Evolutionary conservation across 2,113 vertebrate genomes (phyloP).

Genomic region (Lamprologus sp.): DNA sequence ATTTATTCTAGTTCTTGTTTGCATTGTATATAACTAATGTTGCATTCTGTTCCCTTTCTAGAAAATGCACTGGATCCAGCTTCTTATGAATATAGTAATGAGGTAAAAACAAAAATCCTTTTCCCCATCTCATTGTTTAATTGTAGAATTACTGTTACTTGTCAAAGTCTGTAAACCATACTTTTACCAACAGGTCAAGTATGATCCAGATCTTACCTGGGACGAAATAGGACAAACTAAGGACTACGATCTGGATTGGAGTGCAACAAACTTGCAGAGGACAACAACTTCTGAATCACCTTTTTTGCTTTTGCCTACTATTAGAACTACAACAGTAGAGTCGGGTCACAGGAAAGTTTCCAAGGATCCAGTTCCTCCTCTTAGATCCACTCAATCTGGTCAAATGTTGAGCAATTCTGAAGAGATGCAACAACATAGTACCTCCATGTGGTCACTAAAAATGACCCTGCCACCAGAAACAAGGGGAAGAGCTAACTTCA

Average conservation of each 20-base stretch:
- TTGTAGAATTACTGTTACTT: background rate
- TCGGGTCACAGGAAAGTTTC: background rate
- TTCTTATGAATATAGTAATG: constrained; percentile 43
- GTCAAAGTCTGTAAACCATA: background rate
- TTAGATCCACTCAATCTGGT: background rate
- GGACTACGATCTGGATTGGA: background rate
- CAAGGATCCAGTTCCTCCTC: background rate
- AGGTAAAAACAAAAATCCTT: constrained; percentile 33
- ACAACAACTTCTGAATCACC: background rate
- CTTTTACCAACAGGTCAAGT: constrained; percentile 32
- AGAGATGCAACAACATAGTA: background rate
- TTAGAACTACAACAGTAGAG: constrained; percentile 13
- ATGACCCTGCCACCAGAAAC: background rate
- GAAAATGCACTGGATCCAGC: constrained; percentile 34
- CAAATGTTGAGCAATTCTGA: background rate
- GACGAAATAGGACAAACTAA: constrained; percentile 17
- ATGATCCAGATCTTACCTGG: constrained; percentile 25
- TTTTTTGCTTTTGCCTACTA: background rate
- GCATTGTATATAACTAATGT: background rate
- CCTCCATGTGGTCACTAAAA: background rate
- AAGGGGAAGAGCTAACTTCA: background rate
- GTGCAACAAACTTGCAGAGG: background rate
- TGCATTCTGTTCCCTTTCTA: constrained; percentile 37
- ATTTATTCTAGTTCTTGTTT: background rate
- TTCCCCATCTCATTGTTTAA: background rate